These are phyloP conservation scores for Hemicentrotus pulcherrimus DNA, from an alignment of 35 echinoderm and acorn worm genomes.

Conservation along the genomic window DNA sequence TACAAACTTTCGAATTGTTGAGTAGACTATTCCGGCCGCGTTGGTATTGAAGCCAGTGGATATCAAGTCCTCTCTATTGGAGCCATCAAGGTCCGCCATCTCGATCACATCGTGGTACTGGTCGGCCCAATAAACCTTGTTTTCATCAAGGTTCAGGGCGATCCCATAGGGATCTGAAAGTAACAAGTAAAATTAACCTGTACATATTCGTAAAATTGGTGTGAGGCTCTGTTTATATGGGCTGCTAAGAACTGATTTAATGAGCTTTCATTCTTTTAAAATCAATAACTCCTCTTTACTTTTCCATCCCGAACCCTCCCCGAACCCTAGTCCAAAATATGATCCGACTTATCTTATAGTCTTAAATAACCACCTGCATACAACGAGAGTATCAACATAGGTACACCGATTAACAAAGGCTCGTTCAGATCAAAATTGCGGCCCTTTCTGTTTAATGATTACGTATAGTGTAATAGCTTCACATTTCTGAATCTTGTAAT, in stretches of 20 bases:
- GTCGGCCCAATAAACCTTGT: slow-evolving; percentile 37
- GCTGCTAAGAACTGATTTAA: not conserved
- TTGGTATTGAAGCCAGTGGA: not conserved
- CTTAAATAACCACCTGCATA: too few relatives aligned
- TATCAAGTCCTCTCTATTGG: not conserved
- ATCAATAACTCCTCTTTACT: too few relatives aligned
- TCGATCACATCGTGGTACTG: not conserved
- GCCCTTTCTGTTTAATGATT: too few relatives aligned
- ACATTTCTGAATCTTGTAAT: too few relatives aligned
- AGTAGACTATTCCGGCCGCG: not conserved
- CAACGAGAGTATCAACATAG: too few relatives aligned
- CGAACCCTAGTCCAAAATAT: too few relatives aligned
- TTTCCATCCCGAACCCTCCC: too few relatives aligned
- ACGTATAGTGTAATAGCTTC: too few relatives aligned
- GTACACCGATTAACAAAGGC: too few relatives aligned
- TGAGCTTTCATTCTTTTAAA: too few relatives aligned
- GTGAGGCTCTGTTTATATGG: not conserved
- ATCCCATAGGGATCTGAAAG: slow-evolving; percentile 30
- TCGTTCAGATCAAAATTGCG: too few relatives aligned
- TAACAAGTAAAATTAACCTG: not conserved
- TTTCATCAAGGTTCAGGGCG: not conserved
- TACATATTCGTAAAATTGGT: not conserved
- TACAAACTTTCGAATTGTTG: not conserved
- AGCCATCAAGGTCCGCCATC: slow-evolving; percentile 34
- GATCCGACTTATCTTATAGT: too few relatives aligned